phyloP scores from a whole-genome alignment of 2,888 invertebrate genomes.

The Pseudococcus viburni region DNA sequence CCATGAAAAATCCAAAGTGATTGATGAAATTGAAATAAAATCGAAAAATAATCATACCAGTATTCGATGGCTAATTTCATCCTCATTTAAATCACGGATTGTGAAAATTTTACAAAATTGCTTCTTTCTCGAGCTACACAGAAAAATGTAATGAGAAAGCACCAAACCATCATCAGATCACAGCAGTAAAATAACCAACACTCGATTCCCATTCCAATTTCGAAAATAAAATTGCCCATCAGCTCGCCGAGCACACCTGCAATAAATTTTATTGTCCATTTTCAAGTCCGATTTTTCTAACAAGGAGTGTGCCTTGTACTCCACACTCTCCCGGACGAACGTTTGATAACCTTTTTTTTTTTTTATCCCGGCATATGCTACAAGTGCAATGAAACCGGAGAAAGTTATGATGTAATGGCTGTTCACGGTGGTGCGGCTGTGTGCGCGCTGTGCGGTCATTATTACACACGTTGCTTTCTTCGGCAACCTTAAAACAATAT shows the following conservation, averaged over 20 bases:
- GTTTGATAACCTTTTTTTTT: not conserved
- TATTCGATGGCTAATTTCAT: too few relatives aligned
- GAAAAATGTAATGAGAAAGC: too few relatives aligned
- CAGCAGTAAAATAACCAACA: too few relatives aligned
- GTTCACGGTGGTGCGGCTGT: conserved; percentile 28
- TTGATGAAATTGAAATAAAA: too few relatives aligned
- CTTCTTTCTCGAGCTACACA: too few relatives aligned
- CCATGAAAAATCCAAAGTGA: too few relatives aligned
- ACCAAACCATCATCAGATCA: too few relatives aligned
- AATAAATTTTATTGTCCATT: conserved; percentile 17
- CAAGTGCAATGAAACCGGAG: conserved; percentile 62
- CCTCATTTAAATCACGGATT: too few relatives aligned
- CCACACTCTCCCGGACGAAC: not conserved
- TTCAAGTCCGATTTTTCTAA: not conserved
- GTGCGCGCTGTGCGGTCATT: conserved; percentile 33
- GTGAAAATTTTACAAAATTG: too few relatives aligned
- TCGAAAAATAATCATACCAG: too few relatives aligned
- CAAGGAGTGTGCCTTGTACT: not conserved
- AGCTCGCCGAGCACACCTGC: not conserved
- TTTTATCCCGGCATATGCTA: not conserved
- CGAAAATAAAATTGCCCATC: not conserved
- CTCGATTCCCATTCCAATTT: not conserved
- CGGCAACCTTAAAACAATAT: conserved; percentile 61
- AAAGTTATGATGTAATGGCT: conserved; percentile 62
- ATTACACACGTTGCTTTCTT: conserved; percentile 59